phyloP scores from a whole-genome alignment of 2,113 vertebrate species.

The Sinocyclocheilus anshuiensis region DNA sequence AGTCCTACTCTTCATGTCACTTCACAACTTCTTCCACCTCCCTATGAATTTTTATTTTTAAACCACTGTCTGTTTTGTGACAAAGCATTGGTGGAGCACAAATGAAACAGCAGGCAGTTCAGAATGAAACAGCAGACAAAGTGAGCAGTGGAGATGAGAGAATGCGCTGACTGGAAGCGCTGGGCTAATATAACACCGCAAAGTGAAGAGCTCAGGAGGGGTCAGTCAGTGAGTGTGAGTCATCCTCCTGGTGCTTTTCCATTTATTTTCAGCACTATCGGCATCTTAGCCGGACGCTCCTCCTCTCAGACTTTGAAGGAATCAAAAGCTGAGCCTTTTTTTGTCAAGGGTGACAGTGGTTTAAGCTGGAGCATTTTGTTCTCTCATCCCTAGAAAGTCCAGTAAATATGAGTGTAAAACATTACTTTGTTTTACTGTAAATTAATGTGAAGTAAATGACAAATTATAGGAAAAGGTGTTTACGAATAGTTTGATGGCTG shows the following conservation, averaged over 20 bases:
- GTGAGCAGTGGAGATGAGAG: constrained; percentile 45
- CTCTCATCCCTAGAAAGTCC: neutral
- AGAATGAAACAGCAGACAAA: constrained; percentile 46
- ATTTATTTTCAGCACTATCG: constrained; percentile 67
- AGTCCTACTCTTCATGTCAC: constrained; percentile 37
- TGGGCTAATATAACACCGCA: constrained; percentile 62
- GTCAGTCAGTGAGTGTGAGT: constrained; percentile 62
- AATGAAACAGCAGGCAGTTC: constrained; percentile 56
- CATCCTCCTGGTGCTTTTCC: constrained; percentile 67
- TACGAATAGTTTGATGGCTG: neutral
- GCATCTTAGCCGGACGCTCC: constrained; percentile 49
- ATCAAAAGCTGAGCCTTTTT: constrained; percentile 12
- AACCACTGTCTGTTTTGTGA: constrained; percentile 67
- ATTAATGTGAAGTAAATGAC: neutral
- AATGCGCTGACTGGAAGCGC: constrained; percentile 57
- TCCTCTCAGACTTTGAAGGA: constrained; percentile 14
- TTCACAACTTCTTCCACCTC: constrained; percentile 64
- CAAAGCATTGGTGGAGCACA: constrained; percentile 61
- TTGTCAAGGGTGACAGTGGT: neutral
- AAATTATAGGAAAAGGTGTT: neutral
- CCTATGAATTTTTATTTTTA: constrained; percentile 70
- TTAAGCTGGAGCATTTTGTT: neutral
- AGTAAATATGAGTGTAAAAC: neutral
- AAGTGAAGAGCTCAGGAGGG: constrained; percentile 60
- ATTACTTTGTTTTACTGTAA: neutral